Evolutionary conservation across 2,113 vertebrate species (phyloP).

Genomic region (Pagrus major): DNA sequence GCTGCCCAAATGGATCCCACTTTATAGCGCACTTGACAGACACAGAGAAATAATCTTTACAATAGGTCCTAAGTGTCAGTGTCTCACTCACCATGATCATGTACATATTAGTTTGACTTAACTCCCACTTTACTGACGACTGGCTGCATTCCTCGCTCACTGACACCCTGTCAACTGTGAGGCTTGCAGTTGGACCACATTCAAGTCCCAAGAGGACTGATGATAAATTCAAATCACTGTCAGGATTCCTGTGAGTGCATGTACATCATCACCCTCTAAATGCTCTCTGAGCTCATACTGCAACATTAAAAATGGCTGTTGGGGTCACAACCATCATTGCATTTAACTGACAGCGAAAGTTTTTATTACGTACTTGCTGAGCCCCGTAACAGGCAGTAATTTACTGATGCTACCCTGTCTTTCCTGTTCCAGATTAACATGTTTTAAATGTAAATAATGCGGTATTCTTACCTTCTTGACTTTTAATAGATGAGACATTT

Average conservation of each 20-base stretch:
- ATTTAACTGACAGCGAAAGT: constrained; percentile 9
- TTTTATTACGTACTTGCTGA: not conserved
- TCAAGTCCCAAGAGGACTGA: constrained; percentile 25
- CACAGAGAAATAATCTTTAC: not conserved
- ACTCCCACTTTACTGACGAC: constrained; percentile 14
- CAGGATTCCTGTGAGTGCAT: constrained; percentile 32
- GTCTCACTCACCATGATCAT: not conserved
- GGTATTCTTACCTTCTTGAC: not conserved
- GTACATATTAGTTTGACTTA: not conserved
- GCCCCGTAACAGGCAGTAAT: not conserved
- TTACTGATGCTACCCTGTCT: constrained; percentile 5
- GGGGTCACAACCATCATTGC: not conserved
- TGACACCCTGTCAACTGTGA: constrained; percentile 18
- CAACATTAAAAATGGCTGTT: not conserved
- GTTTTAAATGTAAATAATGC: not conserved
- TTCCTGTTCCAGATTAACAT: not conserved
- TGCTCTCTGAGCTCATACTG: constrained; percentile 9
- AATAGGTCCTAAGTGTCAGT: constrained; percentile 6
- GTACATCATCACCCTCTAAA: constrained; percentile 37
- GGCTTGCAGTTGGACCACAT: constrained; percentile 21
- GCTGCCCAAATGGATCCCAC: not conserved
- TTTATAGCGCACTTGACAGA: not conserved
- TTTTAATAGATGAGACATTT: not conserved
- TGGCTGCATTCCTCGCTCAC: constrained; percentile 25
- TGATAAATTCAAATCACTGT: constrained; percentile 47